A percentile compares a stretch with the other conserved stretches of the same genome.
These are phyloP conservation scores for Lamprologus callipterus DNA, from an alignment of 2,113 vertebrate species.

Conservation along the genomic window DNA sequence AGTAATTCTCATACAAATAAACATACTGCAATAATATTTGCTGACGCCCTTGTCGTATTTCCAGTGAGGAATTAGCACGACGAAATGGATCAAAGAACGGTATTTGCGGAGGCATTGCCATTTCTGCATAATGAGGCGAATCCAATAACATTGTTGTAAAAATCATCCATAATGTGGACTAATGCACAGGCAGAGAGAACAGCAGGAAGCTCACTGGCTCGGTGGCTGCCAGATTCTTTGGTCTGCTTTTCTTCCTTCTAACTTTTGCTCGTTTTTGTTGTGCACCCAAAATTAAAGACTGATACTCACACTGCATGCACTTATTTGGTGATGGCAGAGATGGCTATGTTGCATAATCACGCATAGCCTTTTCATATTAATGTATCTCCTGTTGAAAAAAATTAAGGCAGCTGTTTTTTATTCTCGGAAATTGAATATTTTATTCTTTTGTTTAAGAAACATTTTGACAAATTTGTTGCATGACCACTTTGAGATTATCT, in stretches of 20 bases:
- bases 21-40: not conserved
- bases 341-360: not conserved
- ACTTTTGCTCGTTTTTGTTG: not conserved
- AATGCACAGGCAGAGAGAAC: not conserved
- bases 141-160: constrained; percentile 6
- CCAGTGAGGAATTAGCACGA: not conserved
- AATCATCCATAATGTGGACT: not conserved
- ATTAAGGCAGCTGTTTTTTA: not conserved
- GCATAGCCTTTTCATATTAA: not conserved
- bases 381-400: constrained; percentile 14
- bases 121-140: constrained; percentile 23
- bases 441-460: not conserved
- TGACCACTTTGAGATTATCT: not conserved
- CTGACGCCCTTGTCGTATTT: not conserved
- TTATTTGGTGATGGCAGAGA: not conserved
- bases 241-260: not conserved
- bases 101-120: not conserved
- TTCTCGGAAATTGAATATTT: not conserved
- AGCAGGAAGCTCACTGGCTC: not conserved
- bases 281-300: not conserved
- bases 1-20: not conserved
- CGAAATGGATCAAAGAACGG: not conserved
- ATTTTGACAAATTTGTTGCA: not conserved
- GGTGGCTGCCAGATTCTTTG: not conserved
- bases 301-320: not conserved